Evolutionary conservation across 2,797 vertebrate species (phyloP), one percentile per base, ranked within the genome.

Genomic region (Cynopterus sphinx): DNA sequence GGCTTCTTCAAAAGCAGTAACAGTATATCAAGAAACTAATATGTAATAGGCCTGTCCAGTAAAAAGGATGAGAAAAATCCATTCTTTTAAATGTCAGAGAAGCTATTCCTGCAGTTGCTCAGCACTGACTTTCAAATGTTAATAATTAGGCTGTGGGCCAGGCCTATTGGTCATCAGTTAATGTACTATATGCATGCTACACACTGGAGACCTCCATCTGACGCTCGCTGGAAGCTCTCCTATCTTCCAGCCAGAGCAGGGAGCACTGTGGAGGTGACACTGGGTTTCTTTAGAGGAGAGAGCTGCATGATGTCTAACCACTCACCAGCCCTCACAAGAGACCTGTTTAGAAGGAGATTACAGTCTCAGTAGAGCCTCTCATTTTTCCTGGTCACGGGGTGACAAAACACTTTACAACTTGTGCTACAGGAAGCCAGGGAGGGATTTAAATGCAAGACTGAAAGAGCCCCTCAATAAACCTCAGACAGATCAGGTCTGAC

Each of bases 331-430:
- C 94, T 97, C 74, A 0, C 96, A 51, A 28, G 97, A 98, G 97
- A 98, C 97, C 95, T 97, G 96, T 98, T 98, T 85, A 96, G 96
- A 98, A 96, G 2, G 73, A 98, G 98, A 98, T 98, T 97, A 97
- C 88, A 97, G 97, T 97, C 98, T 98, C 96, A 24, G 90, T 97
- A 97, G 98, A 98, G 94, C 91, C 90, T 97, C 97, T 98, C 93
- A n/a, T 98, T 97, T 97, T 96, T 98, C 96, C 97, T 31, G 92
- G 97, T 97, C 98, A 97, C 39, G 5, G 96, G 96, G 98, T 98
- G 98, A 98, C 1, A 1, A 95, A 98, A 90, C 96, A 92, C 97
- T 97, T 97, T 96, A 94, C 95, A 95, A 97, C 92, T 96, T 71
- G 59, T 57, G 88, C 70, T 93, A 75, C 0, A 0, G 94, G 96